phyloP scores from a whole-genome alignment of 2,113 vertebrate genomes.

The Trichomycterus rosablanca region DNA sequence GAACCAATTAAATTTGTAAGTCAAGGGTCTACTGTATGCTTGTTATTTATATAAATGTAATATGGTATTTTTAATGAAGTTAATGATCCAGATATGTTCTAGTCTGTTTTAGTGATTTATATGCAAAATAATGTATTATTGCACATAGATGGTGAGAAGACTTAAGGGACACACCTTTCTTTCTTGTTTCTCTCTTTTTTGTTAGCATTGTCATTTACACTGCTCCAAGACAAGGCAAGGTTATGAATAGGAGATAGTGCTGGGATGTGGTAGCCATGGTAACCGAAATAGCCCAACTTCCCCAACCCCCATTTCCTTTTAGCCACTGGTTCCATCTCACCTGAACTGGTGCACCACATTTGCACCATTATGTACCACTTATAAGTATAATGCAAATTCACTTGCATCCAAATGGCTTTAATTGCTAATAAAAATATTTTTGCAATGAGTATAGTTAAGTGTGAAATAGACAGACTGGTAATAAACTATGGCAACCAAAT shows the following conservation, averaged over 20 bases:
- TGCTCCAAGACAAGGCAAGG: constrained; percentile 24
- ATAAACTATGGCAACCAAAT: background rate
- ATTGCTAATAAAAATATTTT: too few species aligned
- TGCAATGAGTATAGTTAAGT: background rate
- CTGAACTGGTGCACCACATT: background rate
- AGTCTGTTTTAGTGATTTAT: too few species aligned
- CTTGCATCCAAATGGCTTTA: too few species aligned
- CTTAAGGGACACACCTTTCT: too few species aligned
- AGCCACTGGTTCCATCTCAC: constrained; percentile 14
- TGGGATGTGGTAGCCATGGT: constrained; percentile 32
- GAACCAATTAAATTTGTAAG: too few species aligned
- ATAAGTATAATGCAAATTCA: too few species aligned
- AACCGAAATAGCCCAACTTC: constrained; percentile 25
- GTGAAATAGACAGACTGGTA: background rate
- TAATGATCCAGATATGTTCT: too few species aligned
- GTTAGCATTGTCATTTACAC: constrained; percentile 20
- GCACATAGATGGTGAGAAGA: too few species aligned
- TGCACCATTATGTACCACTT: background rate
- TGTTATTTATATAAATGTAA: background rate
- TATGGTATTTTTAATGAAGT: too few species aligned
- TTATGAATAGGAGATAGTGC: constrained; percentile 21
- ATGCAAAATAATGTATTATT: too few species aligned
- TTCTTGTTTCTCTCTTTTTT: background rate
- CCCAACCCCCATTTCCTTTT: constrained; percentile 8
- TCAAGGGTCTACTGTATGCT: too few species aligned